phyloP scores from a whole-genome alignment of 1,140 invertebrate genomes.

The Zaprionus gabonicus region DNA sequence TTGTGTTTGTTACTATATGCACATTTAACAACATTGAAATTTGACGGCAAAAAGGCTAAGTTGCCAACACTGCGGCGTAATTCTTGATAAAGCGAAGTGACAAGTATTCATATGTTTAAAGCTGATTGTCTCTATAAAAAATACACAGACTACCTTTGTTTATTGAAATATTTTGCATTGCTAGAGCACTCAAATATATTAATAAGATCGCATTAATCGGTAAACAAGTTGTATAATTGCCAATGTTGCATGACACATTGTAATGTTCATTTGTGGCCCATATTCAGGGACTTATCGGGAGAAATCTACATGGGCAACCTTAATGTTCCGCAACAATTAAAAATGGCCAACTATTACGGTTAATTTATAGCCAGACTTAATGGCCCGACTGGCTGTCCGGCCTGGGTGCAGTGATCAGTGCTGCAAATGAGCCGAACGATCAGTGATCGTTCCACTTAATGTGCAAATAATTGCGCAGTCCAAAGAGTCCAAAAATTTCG shows the following conservation, averaged over 20 bases:
- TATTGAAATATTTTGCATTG: not conserved
- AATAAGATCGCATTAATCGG: not conserved
- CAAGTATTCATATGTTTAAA: not conserved
- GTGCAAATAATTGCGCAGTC: conserved; percentile 67
- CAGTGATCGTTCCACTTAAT: conserved; percentile 72
- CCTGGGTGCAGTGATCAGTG: conserved; percentile 48
- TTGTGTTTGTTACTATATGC: too few species aligned
- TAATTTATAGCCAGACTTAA: conserved; percentile 49
- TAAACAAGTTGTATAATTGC: not conserved
- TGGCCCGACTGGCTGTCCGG: conserved; percentile 39
- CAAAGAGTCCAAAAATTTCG: conserved; percentile 17
- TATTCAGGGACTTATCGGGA: not conserved
- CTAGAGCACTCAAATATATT: not conserved
- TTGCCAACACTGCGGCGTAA: too few species aligned
- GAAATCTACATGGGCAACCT: conserved; percentile 29
- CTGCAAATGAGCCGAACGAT: conserved; percentile 80
- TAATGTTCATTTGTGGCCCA: not conserved
- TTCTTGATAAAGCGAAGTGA: too few species aligned
- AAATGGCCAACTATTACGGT: conserved; percentile 36
- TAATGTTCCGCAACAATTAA: conserved; percentile 50
- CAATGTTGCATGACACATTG: not conserved
- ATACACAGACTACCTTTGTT: not conserved
- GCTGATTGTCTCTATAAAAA: not conserved
- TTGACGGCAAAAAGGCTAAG: too few species aligned
- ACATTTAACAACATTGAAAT: too few species aligned